Percentiles rank a stretch among this genome's conserved stretches.
Evolutionary conservation across 2,113 vertebrate species (phyloP).

Genomic region (Bubalus kerabau): DNA sequence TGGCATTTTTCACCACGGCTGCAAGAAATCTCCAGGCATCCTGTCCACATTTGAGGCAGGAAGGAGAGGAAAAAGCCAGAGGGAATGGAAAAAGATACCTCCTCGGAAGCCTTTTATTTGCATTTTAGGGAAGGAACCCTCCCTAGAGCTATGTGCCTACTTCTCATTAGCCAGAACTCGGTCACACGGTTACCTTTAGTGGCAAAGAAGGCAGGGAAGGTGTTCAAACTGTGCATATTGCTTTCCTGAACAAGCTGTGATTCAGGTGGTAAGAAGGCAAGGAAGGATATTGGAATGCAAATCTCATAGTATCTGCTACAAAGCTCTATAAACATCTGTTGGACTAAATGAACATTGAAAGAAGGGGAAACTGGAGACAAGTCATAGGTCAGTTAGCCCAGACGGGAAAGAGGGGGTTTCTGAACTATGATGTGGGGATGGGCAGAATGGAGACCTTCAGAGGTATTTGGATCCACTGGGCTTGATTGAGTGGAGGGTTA

Average conservation of each 20-base stretch:
- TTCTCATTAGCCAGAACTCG: not conserved
- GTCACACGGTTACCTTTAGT: not conserved
- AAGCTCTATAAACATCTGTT: not conserved
- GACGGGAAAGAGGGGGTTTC: not conserved
- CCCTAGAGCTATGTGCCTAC: not conserved
- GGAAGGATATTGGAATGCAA: not conserved
- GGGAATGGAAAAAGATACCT: not conserved
- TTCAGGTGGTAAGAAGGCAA: not conserved
- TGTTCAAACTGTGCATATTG: not conserved
- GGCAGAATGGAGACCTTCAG: not conserved
- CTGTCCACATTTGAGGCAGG: not conserved
- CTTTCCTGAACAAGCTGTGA: not conserved
- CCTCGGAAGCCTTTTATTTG: not conserved
- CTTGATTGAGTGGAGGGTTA: not conserved
- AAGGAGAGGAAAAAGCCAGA: not conserved
- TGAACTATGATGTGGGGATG: not conserved
- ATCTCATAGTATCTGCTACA: not conserved
- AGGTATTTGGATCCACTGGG: not conserved
- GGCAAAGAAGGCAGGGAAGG: not conserved
- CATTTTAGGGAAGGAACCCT: not conserved
- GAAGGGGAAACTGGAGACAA: not conserved
- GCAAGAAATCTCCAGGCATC: not conserved
- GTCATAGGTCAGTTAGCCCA: not conserved
- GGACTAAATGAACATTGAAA: not conserved
- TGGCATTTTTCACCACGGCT: fast-evolving